Evolutionary conservation across 2,113 vertebrate species (phyloP).

Genomic region (Campylomormyrus tamandua): DNA sequence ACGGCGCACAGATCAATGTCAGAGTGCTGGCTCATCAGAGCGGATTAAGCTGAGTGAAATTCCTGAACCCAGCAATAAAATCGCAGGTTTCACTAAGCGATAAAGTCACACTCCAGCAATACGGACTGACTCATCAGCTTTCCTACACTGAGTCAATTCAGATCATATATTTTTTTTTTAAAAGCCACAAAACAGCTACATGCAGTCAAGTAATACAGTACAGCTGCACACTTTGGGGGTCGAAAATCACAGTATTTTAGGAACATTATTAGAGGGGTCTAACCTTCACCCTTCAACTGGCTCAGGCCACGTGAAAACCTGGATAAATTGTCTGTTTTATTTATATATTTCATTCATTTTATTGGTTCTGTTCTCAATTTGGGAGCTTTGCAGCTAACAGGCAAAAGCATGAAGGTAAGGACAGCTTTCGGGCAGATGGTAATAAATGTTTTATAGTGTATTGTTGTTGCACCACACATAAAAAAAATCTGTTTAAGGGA

Average conservation of each 20-base stretch:
- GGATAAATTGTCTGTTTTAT: neutral
- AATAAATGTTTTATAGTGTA: constrained; percentile 14
- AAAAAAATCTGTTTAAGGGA: constrained; percentile 3
- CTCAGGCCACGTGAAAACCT: neutral
- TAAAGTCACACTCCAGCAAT: neutral
- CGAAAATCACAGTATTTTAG: neutral
- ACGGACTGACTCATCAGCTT: neutral
- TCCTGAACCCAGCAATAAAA: neutral
- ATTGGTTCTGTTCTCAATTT: constrained; percentile 14
- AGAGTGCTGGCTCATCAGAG: neutral
- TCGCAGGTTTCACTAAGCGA: neutral
- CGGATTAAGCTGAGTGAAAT: neutral
- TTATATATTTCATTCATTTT: neutral
- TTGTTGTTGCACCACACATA: neutral
- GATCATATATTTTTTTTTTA: neutral
- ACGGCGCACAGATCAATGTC: neutral
- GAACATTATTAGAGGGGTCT: neutral
- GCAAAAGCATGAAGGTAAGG: neutral
- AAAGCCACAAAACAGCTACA: neutral
- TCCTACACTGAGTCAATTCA: neutral
- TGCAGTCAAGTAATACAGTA: neutral
- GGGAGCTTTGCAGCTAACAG: neutral
- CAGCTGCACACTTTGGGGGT: neutral
- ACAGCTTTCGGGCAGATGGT: constrained; percentile 21
- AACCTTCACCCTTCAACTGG: neutral